Percentiles rank a stretch among this genome's conserved stretches.
phyloP scores from a whole-genome alignment of 2,797 vertebrate species.

The Pristis pectinata region DNA sequence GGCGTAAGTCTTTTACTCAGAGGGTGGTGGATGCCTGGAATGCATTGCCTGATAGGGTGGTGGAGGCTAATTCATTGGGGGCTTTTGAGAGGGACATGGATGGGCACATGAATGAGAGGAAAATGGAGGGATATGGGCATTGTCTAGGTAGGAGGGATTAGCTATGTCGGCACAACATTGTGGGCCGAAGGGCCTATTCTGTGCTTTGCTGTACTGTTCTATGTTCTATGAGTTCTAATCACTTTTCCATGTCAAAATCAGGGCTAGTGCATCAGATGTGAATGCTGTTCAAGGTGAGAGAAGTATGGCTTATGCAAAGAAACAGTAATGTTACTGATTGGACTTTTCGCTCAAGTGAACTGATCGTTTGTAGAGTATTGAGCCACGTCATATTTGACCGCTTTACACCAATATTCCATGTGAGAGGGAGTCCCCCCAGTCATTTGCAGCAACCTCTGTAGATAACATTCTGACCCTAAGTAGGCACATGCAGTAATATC shows the following conservation, averaged over 20 bases:
- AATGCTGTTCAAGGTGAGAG: background rate
- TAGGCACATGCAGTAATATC: background rate
- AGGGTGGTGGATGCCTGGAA: no score
- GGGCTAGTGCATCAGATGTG: background rate
- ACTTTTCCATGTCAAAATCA: background rate
- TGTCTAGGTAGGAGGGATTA: no score
- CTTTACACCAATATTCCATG: background rate
- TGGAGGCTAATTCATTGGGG: no score
- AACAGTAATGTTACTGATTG: background rate
- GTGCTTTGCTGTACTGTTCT: no score
- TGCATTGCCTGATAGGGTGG: no score
- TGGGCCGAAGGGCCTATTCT: no score
- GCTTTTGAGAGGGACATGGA: no score
- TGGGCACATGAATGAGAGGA: no score
- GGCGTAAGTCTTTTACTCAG: no score
- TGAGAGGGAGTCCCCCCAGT: background rate
- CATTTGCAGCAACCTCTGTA: background rate
- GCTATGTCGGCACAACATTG: no score
- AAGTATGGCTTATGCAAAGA: background rate
- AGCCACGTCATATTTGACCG: background rate
- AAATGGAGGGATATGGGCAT: no score
- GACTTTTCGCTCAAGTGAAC: background rate
- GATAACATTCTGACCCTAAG: background rate
- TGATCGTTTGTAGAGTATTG: background rate
- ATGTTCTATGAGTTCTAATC: no score